Evolutionary conservation across 2,888 invertebrate genomes (phyloP).

Genomic region (Caenorhabditis sulstoni): DNA sequence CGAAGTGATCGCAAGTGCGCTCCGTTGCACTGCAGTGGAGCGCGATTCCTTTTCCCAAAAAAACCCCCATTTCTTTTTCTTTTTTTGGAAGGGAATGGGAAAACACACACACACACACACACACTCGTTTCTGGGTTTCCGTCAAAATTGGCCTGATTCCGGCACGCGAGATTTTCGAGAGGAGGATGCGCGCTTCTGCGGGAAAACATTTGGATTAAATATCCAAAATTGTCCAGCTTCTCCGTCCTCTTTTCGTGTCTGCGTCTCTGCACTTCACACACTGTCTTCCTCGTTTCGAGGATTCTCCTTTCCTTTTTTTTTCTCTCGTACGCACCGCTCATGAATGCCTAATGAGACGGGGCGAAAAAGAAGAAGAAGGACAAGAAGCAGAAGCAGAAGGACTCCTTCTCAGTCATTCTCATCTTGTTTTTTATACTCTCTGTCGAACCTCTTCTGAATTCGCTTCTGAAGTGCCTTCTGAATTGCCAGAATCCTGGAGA

Average conservation of each 20-base stretch:
- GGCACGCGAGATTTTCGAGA: constrained; percentile 4
- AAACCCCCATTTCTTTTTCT: neutral
- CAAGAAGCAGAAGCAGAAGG: constrained; percentile 20
- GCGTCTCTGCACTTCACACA: constrained; percentile 7
- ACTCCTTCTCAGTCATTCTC: constrained; percentile 28
- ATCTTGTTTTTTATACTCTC: constrained; percentile 9
- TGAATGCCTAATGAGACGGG: constrained; percentile 53
- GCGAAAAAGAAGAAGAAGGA: constrained; percentile 19
- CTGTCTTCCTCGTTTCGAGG: constrained; percentile 1
- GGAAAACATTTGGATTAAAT: constrained; percentile 57
- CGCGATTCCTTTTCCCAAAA: constrained; percentile 2
- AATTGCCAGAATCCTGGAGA: constrained; percentile 38
- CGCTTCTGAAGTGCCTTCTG: neutral
- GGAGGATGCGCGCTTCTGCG: constrained; percentile 1
- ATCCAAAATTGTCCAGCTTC: constrained; percentile 35
- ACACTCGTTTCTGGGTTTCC: constrained; percentile 3
- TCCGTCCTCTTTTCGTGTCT: constrained; percentile 15
- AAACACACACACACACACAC: neutral
- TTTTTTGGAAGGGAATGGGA: neutral
- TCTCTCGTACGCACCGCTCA: constrained; percentile 40
- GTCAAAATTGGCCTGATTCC: constrained; percentile 35
- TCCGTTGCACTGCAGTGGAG: too few species aligned
- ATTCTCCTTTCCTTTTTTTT: too few species aligned
- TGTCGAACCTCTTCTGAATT: constrained; percentile 10
- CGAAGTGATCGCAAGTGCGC: neutral